Conservation (phyloP, 2,113 vertebrate genomes). For the Thamnophis sirtalis region DNA sequence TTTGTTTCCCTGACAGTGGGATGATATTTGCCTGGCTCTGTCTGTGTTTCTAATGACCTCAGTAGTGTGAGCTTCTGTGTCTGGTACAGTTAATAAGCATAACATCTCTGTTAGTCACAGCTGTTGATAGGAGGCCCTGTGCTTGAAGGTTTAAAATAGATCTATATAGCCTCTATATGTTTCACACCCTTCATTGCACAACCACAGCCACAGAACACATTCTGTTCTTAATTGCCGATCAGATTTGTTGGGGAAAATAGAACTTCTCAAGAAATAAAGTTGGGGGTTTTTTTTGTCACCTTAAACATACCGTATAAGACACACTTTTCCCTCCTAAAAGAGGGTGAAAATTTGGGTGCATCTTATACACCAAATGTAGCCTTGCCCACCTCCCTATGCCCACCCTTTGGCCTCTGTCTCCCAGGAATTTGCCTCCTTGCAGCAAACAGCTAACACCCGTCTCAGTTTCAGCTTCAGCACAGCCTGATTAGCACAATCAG, state of each 20-base stretch:
- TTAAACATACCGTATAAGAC: background rate
- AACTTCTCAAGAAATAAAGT: constrained; percentile 33
- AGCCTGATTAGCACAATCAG: too few species aligned
- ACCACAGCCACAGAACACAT: constrained; percentile 38
- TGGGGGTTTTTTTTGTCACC: background rate
- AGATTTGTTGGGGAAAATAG: constrained; percentile 52
- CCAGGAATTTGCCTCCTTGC: too few species aligned
- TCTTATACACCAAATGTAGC: too few species aligned
- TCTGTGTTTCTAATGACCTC: constrained; percentile 60
- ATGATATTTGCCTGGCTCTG: constrained; percentile 43
- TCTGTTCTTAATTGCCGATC: constrained; percentile 55
- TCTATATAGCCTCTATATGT: constrained; percentile 43
- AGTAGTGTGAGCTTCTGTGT: constrained; percentile 41
- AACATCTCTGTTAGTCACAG: constrained; percentile 62
- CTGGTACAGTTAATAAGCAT: constrained; percentile 62
- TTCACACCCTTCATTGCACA: constrained; percentile 48
- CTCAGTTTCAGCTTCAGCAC: too few species aligned
- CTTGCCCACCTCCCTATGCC: too few species aligned
- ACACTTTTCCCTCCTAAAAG: too few species aligned
- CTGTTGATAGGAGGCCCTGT: constrained; percentile 30
- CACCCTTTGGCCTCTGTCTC: too few species aligned
- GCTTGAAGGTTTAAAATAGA: constrained; percentile 60
- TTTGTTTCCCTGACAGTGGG: constrained; percentile 56
- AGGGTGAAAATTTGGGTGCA: too few species aligned
- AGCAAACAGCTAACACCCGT: too few species aligned